A percentile compares a stretch with the other conserved stretches of the same genome.
Conservation (phyloP, 2,797 vertebrate species). For the Poecilia gillii region DNA sequence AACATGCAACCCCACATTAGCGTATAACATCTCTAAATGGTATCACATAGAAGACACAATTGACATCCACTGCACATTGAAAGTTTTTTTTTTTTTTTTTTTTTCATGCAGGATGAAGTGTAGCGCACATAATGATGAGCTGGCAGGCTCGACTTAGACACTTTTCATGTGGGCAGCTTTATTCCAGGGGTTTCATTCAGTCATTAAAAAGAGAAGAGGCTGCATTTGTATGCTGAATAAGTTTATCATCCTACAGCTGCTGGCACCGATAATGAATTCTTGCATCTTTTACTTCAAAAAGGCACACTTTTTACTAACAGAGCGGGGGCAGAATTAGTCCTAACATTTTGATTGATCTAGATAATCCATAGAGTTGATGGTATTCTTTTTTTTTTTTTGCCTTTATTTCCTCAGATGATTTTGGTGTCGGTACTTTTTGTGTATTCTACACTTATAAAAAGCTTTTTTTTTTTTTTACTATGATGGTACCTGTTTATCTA, state of each 20-base stretch:
- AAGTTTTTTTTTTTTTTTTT: background rate
- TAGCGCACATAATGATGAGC: constrained; percentile 7
- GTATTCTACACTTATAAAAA: background rate
- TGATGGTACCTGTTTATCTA: background rate
- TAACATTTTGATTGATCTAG: background rate
- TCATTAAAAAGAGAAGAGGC: constrained; percentile 12
- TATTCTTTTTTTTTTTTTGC: background rate
- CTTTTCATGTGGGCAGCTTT: constrained; percentile 7
- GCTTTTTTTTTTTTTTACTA: background rate
- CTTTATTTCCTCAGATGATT: background rate
- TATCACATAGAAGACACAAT: constrained; percentile 9
- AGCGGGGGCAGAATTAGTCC: background rate
- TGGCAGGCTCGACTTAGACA: background rate
- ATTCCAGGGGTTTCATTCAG: constrained; percentile 14
- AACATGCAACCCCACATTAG: background rate
- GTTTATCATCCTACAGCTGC: constrained; percentile 24
- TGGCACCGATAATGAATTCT: constrained; percentile 7
- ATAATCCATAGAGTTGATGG: background rate
- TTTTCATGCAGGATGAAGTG: background rate
- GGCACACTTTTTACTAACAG: constrained; percentile 5
- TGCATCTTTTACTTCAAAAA: constrained; percentile 5
- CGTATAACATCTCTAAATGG: background rate
- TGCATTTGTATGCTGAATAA: constrained; percentile 24
- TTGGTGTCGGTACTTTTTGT: background rate
- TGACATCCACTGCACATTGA: background rate